Base-by-base conservation (phyloP, 2,113 vertebrate genomes). In the Chionis minor region DNA sequence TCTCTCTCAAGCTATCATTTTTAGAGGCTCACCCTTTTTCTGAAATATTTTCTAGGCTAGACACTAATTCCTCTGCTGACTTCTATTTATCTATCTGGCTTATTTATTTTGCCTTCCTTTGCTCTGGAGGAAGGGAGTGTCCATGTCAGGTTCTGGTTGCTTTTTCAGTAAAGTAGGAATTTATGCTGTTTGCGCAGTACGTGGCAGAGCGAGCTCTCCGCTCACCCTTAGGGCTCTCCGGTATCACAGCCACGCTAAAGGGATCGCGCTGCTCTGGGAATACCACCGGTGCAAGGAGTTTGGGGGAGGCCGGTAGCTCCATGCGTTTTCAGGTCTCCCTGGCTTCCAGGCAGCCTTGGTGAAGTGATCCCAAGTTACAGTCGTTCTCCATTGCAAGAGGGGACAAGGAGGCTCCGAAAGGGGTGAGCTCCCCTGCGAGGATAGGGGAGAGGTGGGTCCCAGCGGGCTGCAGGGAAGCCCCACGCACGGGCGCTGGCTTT, bases 61-160 rank as follows among this genome's bases (percentile, higher is more conserved):
- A 79, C 81, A 49, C 15, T 69, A 79, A 67, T 95, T 87, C 66
- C 61, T 84, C 78, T 75, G 84, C 77, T 79, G 61, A 65, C 69
- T 85, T 89, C 33, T 96, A 13, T 95, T 94, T 96, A 75, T 91
- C 70, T 85, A 7, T 84, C 62, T 75, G 32, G 63, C 32, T 69
- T 70, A 86, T 79, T 97, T 96, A 73, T 92, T 96, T 96, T 91
- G 47, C 35, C 52, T 89, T 79, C 56, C 49, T 89, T 94, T 92
- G 61, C 65, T 89, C 26, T 75, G 81, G 13, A 92, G 69, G 86
- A 96, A 94, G 81, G 93, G 94, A 95, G 78, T 87, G 65, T 75
- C 65, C 70, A 14, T 85, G 80, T 73, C 75, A 83, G 80, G 35
- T 88, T 88, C 71, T 81, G 71, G 52, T 90, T 92, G 83, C 80